Percentiles rank a stretch among this genome's conserved stretches.
phyloP scores from a whole-genome alignment of 2,888 invertebrate genomes.

The Drosophila paramelanica region DNA sequence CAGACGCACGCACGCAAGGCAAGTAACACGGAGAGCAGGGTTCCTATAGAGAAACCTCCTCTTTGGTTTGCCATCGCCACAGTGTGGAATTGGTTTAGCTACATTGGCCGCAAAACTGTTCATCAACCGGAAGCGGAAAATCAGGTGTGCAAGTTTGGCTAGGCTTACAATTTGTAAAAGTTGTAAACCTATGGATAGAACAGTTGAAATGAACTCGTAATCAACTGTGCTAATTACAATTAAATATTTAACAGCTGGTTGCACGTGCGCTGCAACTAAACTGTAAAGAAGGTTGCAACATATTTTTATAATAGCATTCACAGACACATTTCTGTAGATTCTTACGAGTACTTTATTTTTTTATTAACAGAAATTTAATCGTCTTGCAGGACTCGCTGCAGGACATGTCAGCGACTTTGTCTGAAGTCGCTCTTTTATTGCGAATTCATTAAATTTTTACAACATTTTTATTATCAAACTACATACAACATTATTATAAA shows the following conservation, averaged over 20 bases:
- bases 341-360: too few relatives aligned
- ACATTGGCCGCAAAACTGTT: constrained; percentile 6
- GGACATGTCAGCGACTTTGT: too few relatives aligned
- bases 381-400: too few relatives aligned
- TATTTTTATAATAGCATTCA: too few relatives aligned
- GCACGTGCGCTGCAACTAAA: too few relatives aligned
- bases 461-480: too few relatives aligned
- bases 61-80: constrained; percentile 17
- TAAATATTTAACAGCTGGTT: neutral
- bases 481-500: too few relatives aligned
- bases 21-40: constrained; percentile 4
- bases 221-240: neutral
- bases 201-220: constrained; percentile 7
- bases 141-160: constrained; percentile 64
- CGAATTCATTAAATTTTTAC: too few relatives aligned
- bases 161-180: constrained; percentile 17
- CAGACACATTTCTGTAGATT: too few relatives aligned
- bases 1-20: constrained; percentile 52
- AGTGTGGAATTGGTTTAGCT: constrained; percentile 30
- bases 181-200: constrained; percentile 1
- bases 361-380: too few relatives aligned
- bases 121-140: constrained; percentile 65
- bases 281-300: too few relatives aligned
- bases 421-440: too few relatives aligned
- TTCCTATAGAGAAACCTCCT: neutral